phyloP scores from a whole-genome alignment of 2,888 invertebrate species.

The Eristalis intricaria region DNA sequence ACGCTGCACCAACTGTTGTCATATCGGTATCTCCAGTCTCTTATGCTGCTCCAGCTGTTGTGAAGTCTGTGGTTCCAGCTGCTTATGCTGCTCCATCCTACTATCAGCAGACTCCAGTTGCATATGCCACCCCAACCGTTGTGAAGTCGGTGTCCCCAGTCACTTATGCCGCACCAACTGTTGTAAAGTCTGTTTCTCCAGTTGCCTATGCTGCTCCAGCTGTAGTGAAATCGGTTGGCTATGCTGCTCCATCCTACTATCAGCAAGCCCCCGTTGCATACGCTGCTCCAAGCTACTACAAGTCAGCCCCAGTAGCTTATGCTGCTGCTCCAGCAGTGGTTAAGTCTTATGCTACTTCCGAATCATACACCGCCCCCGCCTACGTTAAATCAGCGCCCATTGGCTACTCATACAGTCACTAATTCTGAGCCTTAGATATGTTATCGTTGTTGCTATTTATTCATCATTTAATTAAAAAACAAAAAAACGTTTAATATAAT shows the following conservation, averaged over 20 bases:
- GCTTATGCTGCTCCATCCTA: constrained; percentile 38
- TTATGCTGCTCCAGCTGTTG: constrained; percentile 44
- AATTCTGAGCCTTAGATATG: background rate
- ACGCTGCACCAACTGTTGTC: constrained; percentile 28
- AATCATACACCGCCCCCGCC: constrained; percentile 12
- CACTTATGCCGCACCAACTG: constrained; percentile 58
- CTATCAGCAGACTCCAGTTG: constrained; percentile 13
- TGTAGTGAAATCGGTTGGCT: constrained; percentile 44
- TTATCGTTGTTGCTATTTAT: constrained; percentile 33
- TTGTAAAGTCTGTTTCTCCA: constrained; percentile 39
- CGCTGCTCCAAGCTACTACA: constrained; percentile 20
- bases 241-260: constrained; percentile 27
- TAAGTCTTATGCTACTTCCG: constrained; percentile 18
- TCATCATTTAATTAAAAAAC: background rate
- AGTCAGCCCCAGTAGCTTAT: constrained; percentile 65
- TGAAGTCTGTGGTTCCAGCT: no score
- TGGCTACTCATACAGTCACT: constrained; percentile 22
- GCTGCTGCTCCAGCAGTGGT: constrained; percentile 62
- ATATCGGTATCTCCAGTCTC: constrained; percentile 33
- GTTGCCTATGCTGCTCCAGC: constrained; percentile 39
- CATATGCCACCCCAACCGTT: constrained; percentile 59
- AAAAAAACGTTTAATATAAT: background rate
- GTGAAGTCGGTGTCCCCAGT: constrained; percentile 44
- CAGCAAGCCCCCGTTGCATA: constrained; percentile 20
- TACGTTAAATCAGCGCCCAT: constrained; percentile 24